Evolutionary conservation across 2,113 vertebrate genomes (phyloP), one percentile per base, ranked within the genome.

Genomic region (Myotis davidii): DNA sequence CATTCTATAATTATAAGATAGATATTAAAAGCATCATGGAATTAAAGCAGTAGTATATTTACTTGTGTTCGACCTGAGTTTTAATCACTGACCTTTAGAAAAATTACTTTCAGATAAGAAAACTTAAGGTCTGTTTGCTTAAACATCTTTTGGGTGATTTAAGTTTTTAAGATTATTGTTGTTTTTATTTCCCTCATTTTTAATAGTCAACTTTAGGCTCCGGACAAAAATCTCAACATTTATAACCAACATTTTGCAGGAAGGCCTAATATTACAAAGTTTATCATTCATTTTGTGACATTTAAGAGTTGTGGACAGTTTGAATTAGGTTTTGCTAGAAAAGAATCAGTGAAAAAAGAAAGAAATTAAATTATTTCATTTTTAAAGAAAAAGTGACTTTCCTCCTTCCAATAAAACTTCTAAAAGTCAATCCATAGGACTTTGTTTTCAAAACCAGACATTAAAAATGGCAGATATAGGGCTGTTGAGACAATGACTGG

Each of bases 401-500:
- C 34, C 29, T 56, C 16, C 18, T 94, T 78, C 37, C 45, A 91
- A 70, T 95, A 85, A 93, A 95, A 94, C 73, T 93, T 95, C 42
- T 67, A 48, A 85, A 91, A 88, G 64, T 94, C 86, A 91, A 85
- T 79, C 74, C 65, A 37, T 64, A 79, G 45, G 45, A 83, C n/a
- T 94, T 96, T 90, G 42, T 87, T 96, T 93, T 91, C 27, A 61
- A 77, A 96, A 85, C 8, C 18, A 85, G 61, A 85, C 42, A 90
- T 77, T 77, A 89, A 94, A 94, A 96, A 54, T 72, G 69, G 39
- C 79, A 94, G 48, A 64, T 86, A 56, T 12, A 83, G 37, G 9
- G 2, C 34, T 76, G 6, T 91, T 96, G 32, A 54, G 32, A 34
- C 50, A 88, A 96, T 84, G 67, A 48, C 27, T 91, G 48, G 69